Conservation (phyloP, 2,797 vertebrate species). For the Hippocampus kuda region DNA sequence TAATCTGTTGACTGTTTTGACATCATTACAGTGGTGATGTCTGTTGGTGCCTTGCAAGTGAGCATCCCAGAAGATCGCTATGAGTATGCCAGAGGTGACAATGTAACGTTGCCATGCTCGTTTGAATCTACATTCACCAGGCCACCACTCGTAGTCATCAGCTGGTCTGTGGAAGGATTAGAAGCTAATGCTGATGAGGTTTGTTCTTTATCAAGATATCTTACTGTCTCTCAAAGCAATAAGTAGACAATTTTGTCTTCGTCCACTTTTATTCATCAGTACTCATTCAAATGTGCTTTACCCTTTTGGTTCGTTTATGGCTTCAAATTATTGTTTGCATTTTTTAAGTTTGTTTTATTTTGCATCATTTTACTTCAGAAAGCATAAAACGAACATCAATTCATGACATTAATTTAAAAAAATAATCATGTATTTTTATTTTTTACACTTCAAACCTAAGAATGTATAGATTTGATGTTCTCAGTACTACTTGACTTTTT, state of each 20-base stretch:
- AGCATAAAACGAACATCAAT: neutral
- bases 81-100: constrained; percentile 50
- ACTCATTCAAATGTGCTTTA: neutral
- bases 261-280: neutral
- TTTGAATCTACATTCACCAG: neutral
- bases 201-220: neutral
- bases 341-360: neutral
- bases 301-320: neutral
- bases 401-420: too few relatives aligned
- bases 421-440: too few relatives aligned
- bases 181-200: constrained; percentile 8
- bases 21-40: constrained; percentile 25
- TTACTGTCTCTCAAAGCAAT: too few relatives aligned
- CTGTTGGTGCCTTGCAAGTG: constrained; percentile 21
- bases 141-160: accelerated
- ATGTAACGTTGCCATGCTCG: constrained; percentile 46
- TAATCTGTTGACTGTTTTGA: neutral
- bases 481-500: too few relatives aligned
- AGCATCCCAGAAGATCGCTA: neutral
- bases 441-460: too few relatives aligned
- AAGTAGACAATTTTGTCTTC: neutral
- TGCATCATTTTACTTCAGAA: neutral
- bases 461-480: too few relatives aligned
- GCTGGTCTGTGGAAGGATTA: constrained; percentile 29
- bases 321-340: neutral